Evolutionary conservation across 1,140 invertebrate species (phyloP), one percentile per base, ranked within the genome.

Genomic region (Steinernema khuongi): DNA sequence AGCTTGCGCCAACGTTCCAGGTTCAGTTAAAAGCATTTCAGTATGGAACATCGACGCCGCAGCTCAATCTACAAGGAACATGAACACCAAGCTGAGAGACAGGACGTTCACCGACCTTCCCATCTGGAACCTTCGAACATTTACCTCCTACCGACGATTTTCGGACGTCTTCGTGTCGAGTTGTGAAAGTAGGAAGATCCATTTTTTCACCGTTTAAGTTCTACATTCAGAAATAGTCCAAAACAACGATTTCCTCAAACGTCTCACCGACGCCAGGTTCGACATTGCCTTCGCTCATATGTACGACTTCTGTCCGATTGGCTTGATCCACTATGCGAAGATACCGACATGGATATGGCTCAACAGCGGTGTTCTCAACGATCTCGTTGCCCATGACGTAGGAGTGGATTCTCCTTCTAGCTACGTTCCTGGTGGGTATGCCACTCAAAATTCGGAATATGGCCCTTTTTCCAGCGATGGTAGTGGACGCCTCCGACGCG

Each of bases 301-400:
- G 66, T 67, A 67, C 43, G 67, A 69, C 17, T 72, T 7, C 43
- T 72, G 71, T 33, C 71, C 71, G 11, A 72, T 72, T 14, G 71
- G 71, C 1, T 22, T 72, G 28, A 72, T 72, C 28, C 43, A 72
- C 66, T 31, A 29, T 19, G 31, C 66, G 50, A 66, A 72, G 31
- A 72, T 72, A 11, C 71, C 71, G n/a, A 72, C 71, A 7, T 72
- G 66, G 43, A 26, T 72, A 28, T 72, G 71, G 71, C 66, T 67
- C 1, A 71, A 66, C 18, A 70, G 66, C 50, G 71, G 71, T 1
- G 28, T 31, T 1, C 31, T 72, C 1, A 68, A 17, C 26, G 71
- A 72, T 67, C 18, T 68, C 18, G 31, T 72, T 1, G 71, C 71
- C 14, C 31, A 26, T 18, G 26, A 43, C 17, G 71, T 72, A 18